phyloP scores from a whole-genome alignment of 2,797 vertebrate species.

The Lepus townsendii region DNA sequence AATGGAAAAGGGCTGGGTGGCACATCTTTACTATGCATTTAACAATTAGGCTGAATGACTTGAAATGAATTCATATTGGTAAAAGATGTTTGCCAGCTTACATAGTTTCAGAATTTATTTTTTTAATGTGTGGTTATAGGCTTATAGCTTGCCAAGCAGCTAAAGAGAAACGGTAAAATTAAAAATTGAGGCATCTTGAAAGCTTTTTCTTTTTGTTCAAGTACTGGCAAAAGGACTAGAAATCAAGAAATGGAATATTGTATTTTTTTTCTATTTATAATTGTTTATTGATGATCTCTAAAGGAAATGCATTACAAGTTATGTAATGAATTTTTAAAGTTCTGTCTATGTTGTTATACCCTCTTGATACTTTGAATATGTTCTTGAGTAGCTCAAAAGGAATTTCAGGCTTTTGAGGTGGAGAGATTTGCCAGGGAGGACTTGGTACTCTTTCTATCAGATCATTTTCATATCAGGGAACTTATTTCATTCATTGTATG shows the following conservation, averaged over 20 bases:
- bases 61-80: slow-evolving; percentile 70
- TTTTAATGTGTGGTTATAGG: slow-evolving; percentile 28
- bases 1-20: slow-evolving; percentile 50
- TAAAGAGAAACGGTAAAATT: slow-evolving; percentile 60
- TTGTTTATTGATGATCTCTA: slow-evolving; percentile 28
- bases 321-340: slow-evolving; percentile 52
- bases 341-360: not conserved
- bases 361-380: not conserved
- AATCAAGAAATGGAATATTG: slow-evolving; percentile 5
- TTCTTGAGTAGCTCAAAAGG: slow-evolving; percentile 38
- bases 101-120: slow-evolving; percentile 13
- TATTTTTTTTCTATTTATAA: slow-evolving; percentile 42
- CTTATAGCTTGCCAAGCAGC: slow-evolving; percentile 36
- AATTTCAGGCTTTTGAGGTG: not conserved
- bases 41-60: slow-evolving; percentile 62
- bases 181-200: slow-evolving; percentile 27
- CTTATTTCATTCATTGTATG: not conserved
- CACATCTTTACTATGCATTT: slow-evolving; percentile 36
- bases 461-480: slow-evolving; percentile 17
- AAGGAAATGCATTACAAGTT: slow-evolving; percentile 48
- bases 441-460: not conserved
- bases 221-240: not conserved
- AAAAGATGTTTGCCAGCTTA: slow-evolving; percentile 38
- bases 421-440: slow-evolving; percentile 27
- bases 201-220: slow-evolving; percentile 25